Base-by-base conservation (phyloP, 2,113 vertebrate genomes). In the Catharus fuscescens region DNA sequence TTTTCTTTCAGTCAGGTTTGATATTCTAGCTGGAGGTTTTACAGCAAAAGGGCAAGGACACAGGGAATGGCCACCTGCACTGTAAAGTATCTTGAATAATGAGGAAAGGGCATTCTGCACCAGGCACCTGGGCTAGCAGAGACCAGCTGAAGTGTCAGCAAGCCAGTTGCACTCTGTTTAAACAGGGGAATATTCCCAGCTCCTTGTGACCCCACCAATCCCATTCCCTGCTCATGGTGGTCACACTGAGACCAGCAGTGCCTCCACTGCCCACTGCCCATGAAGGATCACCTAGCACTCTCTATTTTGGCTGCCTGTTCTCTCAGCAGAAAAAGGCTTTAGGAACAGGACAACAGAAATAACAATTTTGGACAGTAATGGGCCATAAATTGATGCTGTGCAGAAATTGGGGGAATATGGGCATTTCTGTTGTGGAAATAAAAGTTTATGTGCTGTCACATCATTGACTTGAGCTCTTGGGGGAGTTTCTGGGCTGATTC, bases 261-360 rank as follows among this genome's bases (percentile, higher is more conserved):
- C 12, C 19, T n/a, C 44, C 5, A 2, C 0, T 42, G 32, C 36
- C 34, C 17, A 0, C 50, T 5, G 1, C 28, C 31, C 28, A 5
- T 10, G 24, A 48, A 70, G 29, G 19, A 15, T 62, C n/a, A n/a
- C n/a, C n/a, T n/a, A 5, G 29, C 3, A 34, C 8, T 17, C 76
- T 54, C 25, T 50, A 0, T 69, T 80, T 50, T 44, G 40, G 42
- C n/a, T 42, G 45, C 45, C 26, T 64, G 20, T 9, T 80, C 31
- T 65, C 48, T 73, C 32, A 34, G 23, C 47, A 53, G 57, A n/a
- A 66, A 78, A 56, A 66, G 56, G 32, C 25, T 62, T 57, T 62
- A 86, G 38, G 44, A 67, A 45, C 4, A 62, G 16, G 32, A 36
- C 50, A 57, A 36, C 28, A 57, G n/a, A 36, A 73, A 53, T 34